Evolutionary conservation across 2,888 invertebrate species (phyloP).

Genomic region (Trichopoda pennipes): DNA sequence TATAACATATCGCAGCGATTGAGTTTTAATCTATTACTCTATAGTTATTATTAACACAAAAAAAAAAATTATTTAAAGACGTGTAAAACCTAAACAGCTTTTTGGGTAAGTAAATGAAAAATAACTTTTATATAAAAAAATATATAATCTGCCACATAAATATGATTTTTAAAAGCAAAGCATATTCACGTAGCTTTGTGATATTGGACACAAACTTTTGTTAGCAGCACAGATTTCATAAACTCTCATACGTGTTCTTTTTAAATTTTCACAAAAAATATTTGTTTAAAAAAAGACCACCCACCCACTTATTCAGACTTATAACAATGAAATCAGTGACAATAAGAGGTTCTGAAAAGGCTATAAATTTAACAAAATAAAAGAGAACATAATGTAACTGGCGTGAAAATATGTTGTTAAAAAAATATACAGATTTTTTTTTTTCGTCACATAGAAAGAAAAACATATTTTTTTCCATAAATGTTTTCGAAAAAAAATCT

Average conservation of each 20-base stretch:
- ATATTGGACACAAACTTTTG: too few species aligned
- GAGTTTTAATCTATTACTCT: too few species aligned
- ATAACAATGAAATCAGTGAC: neutral
- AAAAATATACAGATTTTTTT: conserved; percentile 44
- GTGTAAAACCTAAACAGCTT: too few species aligned
- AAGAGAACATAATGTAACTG: conserved; percentile 16
- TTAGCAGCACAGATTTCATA: conserved; percentile 6
- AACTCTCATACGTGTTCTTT: conserved; percentile 22
- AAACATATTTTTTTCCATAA: conserved; percentile 40
- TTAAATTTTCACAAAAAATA: conserved; percentile 8
- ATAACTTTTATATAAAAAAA: too few species aligned
- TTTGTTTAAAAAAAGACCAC: conserved; percentile 19
- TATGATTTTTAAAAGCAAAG: too few species aligned
- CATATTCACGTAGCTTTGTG: too few species aligned
- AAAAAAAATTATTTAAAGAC: too few species aligned
- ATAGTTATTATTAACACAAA: too few species aligned
- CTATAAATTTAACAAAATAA: conserved; percentile 54
- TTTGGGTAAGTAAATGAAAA: too few species aligned
- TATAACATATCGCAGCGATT: too few species aligned
- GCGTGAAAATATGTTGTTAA: conserved; percentile 60
- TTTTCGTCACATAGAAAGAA: conserved; percentile 55
- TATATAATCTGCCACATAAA: too few species aligned
- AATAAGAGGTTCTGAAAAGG: conserved; percentile 30
- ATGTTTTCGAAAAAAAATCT: conserved; percentile 9
- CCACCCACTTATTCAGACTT: conserved; percentile 6